A percentile compares a stretch with the other conserved stretches of the same genome.
Evolutionary conservation across 2,888 invertebrate species (phyloP).

Genomic region (Thymelicus sylvestris): DNA sequence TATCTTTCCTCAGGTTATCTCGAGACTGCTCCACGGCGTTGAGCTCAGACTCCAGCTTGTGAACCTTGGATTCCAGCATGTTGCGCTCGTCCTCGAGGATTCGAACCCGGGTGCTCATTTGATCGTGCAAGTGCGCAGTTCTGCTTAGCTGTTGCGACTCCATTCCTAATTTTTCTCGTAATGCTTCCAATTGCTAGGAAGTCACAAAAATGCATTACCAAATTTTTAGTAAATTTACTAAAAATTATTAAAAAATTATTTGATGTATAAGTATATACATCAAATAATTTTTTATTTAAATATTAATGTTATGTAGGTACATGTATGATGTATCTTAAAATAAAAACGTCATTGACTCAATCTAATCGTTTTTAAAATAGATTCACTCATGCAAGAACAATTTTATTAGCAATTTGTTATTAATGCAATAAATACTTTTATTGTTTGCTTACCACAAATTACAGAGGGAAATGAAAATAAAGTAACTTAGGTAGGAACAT

Average conservation of each 20-base stretch:
- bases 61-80: conserved; percentile 89
- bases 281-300: neutral
- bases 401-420: too few relatives aligned
- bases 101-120: conserved; percentile 86
- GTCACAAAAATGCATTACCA: neutral
- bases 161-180: conserved; percentile 90
- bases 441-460: too few relatives aligned
- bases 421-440: too few relatives aligned
- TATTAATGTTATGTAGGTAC: too few relatives aligned
- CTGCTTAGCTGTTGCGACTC: conserved; percentile 90
- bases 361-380: too few relatives aligned
- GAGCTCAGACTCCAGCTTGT: conserved; percentile 92
- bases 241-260: too few relatives aligned
- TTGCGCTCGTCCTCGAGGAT: conserved; percentile 91
- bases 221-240: neutral
- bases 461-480: too few relatives aligned
- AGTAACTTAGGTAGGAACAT: too few relatives aligned
- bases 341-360: too few relatives aligned
- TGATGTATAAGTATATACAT: too few relatives aligned
- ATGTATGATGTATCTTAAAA: too few relatives aligned
- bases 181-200: conserved; percentile 89
- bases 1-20: conserved; percentile 90
- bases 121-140: conserved; percentile 87
- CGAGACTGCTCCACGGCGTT: conserved; percentile 88
- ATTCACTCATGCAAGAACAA: too few relatives aligned